Conservation (phyloP, 2,888 invertebrate species). For the Andrena camellia region DNA sequence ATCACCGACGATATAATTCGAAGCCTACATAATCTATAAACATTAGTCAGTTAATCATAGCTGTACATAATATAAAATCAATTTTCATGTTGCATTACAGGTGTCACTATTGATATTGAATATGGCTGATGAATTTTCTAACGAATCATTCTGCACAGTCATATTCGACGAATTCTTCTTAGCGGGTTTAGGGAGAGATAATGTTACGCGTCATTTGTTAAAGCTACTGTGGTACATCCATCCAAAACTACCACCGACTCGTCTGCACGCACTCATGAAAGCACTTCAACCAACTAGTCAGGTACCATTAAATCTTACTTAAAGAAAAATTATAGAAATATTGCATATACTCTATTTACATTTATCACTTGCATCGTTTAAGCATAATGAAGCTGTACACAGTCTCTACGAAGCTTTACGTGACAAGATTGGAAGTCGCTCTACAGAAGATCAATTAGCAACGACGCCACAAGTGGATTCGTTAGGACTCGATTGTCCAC, state of each 20-base stretch:
- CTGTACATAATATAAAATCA: neutral
- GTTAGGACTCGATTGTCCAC: conserved; percentile 91
- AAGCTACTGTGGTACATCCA: conserved; percentile 97
- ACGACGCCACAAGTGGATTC: conserved; percentile 87
- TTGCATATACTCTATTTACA: conserved; percentile 7
- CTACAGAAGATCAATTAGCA: conserved; percentile 88
- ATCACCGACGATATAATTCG: no score
- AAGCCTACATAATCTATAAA: conserved; percentile 12
- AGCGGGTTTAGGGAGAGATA: conserved; percentile 94
- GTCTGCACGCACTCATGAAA: conserved; percentile 93
- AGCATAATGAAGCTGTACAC: conserved; percentile 95
- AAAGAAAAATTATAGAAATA: neutral
- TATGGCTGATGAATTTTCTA: conserved; percentile 96
- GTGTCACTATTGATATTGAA: conserved; percentile 91
- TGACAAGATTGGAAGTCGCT: conserved; percentile 89
- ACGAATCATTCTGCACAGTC: conserved; percentile 97
- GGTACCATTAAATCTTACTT: conserved; percentile 73
- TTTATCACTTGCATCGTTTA: conserved; percentile 44
- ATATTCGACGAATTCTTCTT: conserved; percentile 98
- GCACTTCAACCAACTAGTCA: conserved; percentile 89
- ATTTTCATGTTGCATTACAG: conserved; percentile 75
- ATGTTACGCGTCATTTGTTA: conserved; percentile 95
- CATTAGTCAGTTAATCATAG: neutral
- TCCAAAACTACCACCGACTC: conserved; percentile 92
- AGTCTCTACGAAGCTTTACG: conserved; percentile 91